A percentile compares a stretch with the other conserved stretches of the same genome.
phyloP scores from a whole-genome alignment of 2,113 vertebrate genomes.

The Ctenodactylus gundi region DNA sequence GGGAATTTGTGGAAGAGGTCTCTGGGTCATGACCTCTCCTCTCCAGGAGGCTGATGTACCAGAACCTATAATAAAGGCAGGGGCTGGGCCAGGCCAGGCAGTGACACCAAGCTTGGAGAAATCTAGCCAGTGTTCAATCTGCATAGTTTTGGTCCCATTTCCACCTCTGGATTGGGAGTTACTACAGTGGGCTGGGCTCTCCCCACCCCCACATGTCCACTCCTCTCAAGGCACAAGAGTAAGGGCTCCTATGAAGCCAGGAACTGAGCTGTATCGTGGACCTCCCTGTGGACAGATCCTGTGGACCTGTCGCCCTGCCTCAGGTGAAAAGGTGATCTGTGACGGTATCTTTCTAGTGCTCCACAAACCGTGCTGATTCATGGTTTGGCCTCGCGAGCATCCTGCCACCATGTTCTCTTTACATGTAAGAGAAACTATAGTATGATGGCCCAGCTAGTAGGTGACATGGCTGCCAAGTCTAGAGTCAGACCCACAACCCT shows the following conservation, averaged over 20 bases:
- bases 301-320: neutral
- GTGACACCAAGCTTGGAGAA: neutral
- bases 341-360: fast-evolving
- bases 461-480: neutral
- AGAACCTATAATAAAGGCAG: fast-evolving
- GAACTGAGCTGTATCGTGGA: no score
- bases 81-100: fast-evolving
- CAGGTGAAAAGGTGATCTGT: neutral
- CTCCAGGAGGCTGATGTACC: neutral
- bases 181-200: fast-evolving
- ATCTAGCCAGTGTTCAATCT: fast-evolving
- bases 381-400: no score
- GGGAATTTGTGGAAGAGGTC: fast-evolving
- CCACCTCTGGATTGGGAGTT: neutral
- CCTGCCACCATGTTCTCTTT: neutral
- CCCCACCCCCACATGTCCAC: neutral
- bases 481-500: no score
- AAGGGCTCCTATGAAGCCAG: neutral
- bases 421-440: neutral
- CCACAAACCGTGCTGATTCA: fast-evolving
- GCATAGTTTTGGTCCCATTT: fast-evolving
- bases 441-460: neutral
- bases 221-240: neutral
- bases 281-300: neutral
- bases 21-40: no score